Evolutionary conservation across 2,797 vertebrate genomes (phyloP).

Genomic region (Danio kyathit): DNA sequence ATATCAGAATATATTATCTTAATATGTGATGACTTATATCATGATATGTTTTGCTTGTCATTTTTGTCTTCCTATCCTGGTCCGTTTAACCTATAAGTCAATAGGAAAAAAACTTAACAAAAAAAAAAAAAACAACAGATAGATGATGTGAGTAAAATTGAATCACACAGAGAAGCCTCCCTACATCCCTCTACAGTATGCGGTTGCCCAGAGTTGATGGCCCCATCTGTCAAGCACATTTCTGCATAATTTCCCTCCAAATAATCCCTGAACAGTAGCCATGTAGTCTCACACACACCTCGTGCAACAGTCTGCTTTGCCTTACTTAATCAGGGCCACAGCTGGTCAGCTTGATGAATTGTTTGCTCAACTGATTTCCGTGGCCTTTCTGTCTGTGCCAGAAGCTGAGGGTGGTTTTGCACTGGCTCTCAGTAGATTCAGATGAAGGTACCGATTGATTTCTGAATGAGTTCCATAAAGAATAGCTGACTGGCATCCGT

Average conservation of each 20-base stretch:
- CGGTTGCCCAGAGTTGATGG: conserved; percentile 62
- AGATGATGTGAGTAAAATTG: conserved; percentile 27
- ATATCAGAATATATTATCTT: too few relatives aligned
- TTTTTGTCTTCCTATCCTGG: background rate
- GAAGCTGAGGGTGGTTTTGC: background rate
- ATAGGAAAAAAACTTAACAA: conserved; percentile 9
- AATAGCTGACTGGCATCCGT: background rate
- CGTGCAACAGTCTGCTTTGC: conserved; percentile 11
- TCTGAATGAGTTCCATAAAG: conserved; percentile 21
- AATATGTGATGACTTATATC: too few relatives aligned
- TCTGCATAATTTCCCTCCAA: conserved; percentile 64
- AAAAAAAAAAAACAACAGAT: background rate
- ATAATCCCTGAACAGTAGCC: conserved; percentile 47
- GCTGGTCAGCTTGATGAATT: conserved; percentile 42
- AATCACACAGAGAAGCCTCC: background rate
- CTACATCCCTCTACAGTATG: too few relatives aligned
- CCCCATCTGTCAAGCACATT: conserved; percentile 72
- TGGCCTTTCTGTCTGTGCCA: background rate
- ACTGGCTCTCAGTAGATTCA: background rate
- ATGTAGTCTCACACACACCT: background rate
- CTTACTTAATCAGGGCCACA: conserved; percentile 21
- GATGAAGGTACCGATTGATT: conserved; percentile 22
- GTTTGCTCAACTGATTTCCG: conserved; percentile 15
- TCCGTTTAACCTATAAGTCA: conserved; percentile 52
- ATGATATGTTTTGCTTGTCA: too few relatives aligned